Conservation (phyloP, 2,888 invertebrate genomes). For the Brachyopa scutellaris region DNA sequence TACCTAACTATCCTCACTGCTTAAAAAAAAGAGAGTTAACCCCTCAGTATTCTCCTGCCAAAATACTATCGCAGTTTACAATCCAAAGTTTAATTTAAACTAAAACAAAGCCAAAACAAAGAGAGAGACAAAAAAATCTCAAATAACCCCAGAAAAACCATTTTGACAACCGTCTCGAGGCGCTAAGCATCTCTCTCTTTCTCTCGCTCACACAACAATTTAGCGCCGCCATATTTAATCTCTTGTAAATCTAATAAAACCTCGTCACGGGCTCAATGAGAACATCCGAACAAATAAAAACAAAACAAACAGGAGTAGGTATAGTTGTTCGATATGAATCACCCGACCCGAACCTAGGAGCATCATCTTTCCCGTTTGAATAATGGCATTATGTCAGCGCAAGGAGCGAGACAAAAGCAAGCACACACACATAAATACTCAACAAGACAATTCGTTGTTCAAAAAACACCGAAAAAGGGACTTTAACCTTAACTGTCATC, state of each 20-base stretch:
- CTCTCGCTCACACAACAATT: not conserved
- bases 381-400: slow-evolving; percentile 64
- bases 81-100: slow-evolving; percentile 58
- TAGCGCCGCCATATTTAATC: slow-evolving; percentile 55
- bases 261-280: slow-evolving; percentile 51
- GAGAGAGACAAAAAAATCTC: slow-evolving; percentile 31
- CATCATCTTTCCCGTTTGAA: slow-evolving; percentile 47
- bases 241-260: slow-evolving; percentile 64
- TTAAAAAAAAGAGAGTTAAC: no score
- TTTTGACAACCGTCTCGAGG: slow-evolving; percentile 28
- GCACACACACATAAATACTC: slow-evolving; percentile 11
- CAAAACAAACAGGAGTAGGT: slow-evolving; percentile 24
- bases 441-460: no score
- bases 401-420: no score
- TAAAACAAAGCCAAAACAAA: slow-evolving; percentile 40
- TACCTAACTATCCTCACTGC: no score
- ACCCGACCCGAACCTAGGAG: no score
- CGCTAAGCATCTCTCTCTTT: slow-evolving; percentile 17
- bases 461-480: slow-evolving; percentile 13
- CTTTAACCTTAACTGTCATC: slow-evolving; percentile 59
- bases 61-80: no score
- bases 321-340: slow-evolving; percentile 53
- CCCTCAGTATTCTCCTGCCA: no score
- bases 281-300: slow-evolving; percentile 53
- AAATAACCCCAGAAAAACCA: slow-evolving; percentile 17